These are phyloP conservation scores for Caenorhabditis tropicalis DNA, from an alignment of 1,140 invertebrate species.

Conservation along the genomic window DNA sequence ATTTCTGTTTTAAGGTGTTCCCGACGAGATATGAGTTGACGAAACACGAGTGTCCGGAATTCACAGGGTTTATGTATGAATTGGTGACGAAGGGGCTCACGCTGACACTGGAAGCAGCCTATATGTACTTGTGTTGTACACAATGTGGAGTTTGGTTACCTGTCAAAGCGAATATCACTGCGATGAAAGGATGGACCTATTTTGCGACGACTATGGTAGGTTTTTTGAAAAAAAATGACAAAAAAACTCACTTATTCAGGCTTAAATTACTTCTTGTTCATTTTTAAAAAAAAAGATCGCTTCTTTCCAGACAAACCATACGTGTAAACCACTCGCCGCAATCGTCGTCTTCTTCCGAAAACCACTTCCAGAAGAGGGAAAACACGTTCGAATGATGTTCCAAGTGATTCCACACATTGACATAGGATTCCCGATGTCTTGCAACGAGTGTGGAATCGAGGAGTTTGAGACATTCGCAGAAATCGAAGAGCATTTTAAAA, in stretches of 20 bases:
- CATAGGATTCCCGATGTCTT: not conserved
- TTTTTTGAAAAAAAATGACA: not conserved
- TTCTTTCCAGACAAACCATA: not conserved
- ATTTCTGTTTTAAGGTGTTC: not conserved
- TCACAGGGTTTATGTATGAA: not conserved
- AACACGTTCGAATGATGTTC: not conserved
- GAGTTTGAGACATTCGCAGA: not conserved
- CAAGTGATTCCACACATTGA: not conserved
- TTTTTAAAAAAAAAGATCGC: too few species aligned
- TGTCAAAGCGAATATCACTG: not conserved
- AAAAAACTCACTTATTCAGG: too few species aligned
- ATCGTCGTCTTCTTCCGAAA: not conserved
- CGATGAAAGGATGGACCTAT: not conserved
- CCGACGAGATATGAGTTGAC: not conserved
- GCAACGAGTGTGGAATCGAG: not conserved
- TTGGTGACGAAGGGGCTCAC: not conserved
- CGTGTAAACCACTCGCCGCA: not conserved
- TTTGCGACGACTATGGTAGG: not conserved
- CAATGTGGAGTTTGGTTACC: not conserved
- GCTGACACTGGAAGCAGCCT: not conserved
- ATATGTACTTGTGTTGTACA: not conserved
- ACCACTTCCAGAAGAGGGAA: not conserved
- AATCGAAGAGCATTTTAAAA: not conserved
- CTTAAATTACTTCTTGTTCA: too few species aligned
- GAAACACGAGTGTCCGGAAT: constrained; percentile 7